Evolutionary conservation across 2,113 vertebrate species (phyloP).

Genomic region (Cochlearius cochlearius): DNA sequence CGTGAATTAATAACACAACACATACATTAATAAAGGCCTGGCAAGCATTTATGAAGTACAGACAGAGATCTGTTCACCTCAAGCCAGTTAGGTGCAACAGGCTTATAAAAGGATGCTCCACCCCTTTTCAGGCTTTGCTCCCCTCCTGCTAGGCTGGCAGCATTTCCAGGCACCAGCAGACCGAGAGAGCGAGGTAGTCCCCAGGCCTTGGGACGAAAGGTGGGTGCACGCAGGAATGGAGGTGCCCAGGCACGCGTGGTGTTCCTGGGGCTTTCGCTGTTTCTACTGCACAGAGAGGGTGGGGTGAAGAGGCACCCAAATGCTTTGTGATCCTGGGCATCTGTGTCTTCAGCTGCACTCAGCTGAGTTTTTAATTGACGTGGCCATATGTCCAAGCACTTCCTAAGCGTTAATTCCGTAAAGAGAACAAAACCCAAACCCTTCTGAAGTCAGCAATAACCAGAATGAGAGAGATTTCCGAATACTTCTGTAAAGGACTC

Average conservation of each 20-base stretch:
- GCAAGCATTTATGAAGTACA: neutral
- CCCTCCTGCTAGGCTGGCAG: neutral
- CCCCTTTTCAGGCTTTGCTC: neutral
- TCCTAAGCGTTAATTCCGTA: neutral
- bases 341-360: neutral
- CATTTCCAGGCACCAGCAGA: neutral
- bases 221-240: neutral
- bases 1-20: neutral
- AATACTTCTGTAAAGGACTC: neutral
- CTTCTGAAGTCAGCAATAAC: neutral
- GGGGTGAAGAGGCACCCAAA: neutral
- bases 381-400: neutral
- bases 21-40: neutral
- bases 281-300: neutral
- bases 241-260: accelerated
- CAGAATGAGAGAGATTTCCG: neutral
- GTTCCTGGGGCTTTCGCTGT: neutral
- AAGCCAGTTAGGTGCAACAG: neutral
- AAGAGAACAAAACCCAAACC: neutral
- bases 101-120: neutral
- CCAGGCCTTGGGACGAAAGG: neutral
- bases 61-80: neutral
- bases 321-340: neutral
- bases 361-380: neutral
- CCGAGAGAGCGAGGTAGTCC: accelerated